A percentile compares a stretch with the other conserved stretches of the same genome.
Evolutionary conservation across 2,888 invertebrate species (phyloP).

Genomic region (Scrobipalpa atriplicella): DNA sequence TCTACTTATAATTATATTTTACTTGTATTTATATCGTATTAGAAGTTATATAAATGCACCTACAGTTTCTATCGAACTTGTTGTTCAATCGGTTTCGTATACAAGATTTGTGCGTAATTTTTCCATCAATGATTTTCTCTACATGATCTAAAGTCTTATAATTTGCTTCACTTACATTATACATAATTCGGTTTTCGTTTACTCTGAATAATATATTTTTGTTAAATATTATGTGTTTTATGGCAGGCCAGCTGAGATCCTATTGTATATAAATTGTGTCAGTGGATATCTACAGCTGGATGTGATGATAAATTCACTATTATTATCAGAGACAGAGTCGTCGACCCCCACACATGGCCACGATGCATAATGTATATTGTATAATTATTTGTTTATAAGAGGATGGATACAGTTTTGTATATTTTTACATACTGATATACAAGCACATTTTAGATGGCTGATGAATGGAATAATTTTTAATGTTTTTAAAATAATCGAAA

Average conservation of each 20-base stretch:
- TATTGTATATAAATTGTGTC: background rate
- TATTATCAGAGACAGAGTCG: slow-evolving; percentile 65
- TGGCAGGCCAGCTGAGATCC: background rate
- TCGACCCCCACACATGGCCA: slow-evolving; percentile 65
- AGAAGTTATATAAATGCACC: too few species aligned
- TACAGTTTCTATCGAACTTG: too few species aligned
- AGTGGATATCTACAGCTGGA: slow-evolving; percentile 17
- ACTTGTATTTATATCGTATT: too few species aligned
- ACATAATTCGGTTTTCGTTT: too few species aligned
- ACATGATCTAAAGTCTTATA: too few species aligned
- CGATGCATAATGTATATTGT: slow-evolving; percentile 44
- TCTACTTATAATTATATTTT: too few species aligned
- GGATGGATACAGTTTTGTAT: background rate
- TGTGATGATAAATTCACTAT: slow-evolving; percentile 52
- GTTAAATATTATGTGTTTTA: too few species aligned
- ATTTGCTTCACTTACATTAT: too few species aligned
- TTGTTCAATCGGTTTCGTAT: too few species aligned
- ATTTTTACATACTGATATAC: background rate
- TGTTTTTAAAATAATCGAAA: background rate
- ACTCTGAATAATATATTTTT: too few species aligned
- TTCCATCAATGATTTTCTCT: too few species aligned
- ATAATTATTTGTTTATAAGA: slow-evolving; percentile 17
- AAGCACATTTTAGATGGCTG: background rate
- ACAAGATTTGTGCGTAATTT: too few species aligned
- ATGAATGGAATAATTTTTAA: background rate